phyloP scores from a whole-genome alignment of 2,797 vertebrate species.

The Taenioides sp. region DNA sequence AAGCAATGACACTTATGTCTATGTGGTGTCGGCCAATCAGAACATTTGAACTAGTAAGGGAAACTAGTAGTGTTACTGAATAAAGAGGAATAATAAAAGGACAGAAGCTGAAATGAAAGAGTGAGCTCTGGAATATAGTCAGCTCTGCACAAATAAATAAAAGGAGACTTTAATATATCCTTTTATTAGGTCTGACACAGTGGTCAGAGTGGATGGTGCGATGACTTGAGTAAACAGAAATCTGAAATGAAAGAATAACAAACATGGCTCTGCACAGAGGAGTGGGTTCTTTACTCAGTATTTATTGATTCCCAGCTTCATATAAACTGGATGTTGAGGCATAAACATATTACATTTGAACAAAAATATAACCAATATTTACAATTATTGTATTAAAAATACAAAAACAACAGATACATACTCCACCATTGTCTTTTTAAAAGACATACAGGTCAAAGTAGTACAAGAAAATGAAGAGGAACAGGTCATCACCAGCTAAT shows the following conservation, averaged over 20 bases:
- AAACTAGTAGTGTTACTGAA: background rate
- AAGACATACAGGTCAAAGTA: slow-evolving; percentile 99
- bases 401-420: slow-evolving; percentile 94
- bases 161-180: slow-evolving; percentile 48
- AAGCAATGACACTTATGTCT: background rate
- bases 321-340: slow-evolving; percentile 99
- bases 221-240: slow-evolving; percentile 76
- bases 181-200: slow-evolving; percentile 69
- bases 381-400: slow-evolving; percentile 99
- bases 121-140: slow-evolving; percentile 17
- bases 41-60: background rate
- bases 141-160: slow-evolving; percentile 43
- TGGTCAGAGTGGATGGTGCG: slow-evolving; percentile 70
- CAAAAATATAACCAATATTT: slow-evolving; percentile 99
- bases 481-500: slow-evolving; percentile 93
- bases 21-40: background rate
- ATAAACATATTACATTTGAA: slow-evolving; percentile 99
- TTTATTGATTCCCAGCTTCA: slow-evolving; percentile 99
- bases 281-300: slow-evolving; percentile 80
- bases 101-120: slow-evolving; percentile 9
- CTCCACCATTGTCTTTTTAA: slow-evolving; percentile 99
- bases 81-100: background rate
- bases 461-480: slow-evolving; percentile 89
- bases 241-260: slow-evolving; percentile 46
- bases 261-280: slow-evolving; percentile 42